These are phyloP conservation scores for Meteorus cinctellus DNA, from an alignment of 2,888 invertebrate genomes.

Conservation along the genomic window DNA sequence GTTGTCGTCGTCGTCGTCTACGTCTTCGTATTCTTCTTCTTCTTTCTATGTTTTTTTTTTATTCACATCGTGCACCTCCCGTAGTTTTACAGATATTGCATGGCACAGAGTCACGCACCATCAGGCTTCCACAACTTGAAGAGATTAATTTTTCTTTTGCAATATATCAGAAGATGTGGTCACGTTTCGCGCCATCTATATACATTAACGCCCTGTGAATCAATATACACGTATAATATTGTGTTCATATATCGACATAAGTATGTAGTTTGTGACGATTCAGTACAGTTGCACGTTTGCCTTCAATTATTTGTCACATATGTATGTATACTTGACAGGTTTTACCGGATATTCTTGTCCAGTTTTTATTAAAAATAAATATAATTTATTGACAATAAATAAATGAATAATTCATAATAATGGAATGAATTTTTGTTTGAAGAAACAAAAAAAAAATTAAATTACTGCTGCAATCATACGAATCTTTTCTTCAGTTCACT, in stretches of 20 bases:
- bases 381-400: constrained; percentile 8
- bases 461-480: not conserved
- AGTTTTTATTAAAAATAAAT: not conserved
- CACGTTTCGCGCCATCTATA: not conserved
- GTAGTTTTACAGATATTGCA: constrained; percentile 31
- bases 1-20: constrained; percentile 1
- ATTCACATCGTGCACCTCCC: constrained; percentile 8
- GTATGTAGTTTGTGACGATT: not conserved
- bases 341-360: constrained; percentile 10
- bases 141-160: constrained; percentile 5
- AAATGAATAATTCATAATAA: too few relatives aligned
- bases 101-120: constrained; percentile 40
- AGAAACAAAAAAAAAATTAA: not conserved
- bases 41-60: not conserved
- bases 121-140: constrained; percentile 22
- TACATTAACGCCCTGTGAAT: not conserved
- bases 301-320: constrained; percentile 8
- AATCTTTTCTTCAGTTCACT: not conserved
- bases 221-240: not conserved
- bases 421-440: not conserved
- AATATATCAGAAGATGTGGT: not conserved
- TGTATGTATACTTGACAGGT: constrained; percentile 1
- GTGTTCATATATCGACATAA: not conserved
- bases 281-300: not conserved
- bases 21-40: constrained; percentile 23